Base-by-base conservation (phyloP, 2,888 invertebrate genomes). In the Orthosia gothica region DNA sequence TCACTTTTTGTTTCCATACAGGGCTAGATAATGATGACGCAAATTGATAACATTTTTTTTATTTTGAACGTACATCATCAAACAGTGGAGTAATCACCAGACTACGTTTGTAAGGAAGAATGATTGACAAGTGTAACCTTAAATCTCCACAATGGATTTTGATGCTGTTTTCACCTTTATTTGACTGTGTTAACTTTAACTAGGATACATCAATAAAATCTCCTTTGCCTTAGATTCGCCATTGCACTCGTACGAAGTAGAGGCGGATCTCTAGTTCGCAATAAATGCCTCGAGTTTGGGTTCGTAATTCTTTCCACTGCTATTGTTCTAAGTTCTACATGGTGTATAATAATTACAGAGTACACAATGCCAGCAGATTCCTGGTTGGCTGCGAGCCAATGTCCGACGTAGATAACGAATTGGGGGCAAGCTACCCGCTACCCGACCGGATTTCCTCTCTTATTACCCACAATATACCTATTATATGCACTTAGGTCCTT, bases 361-460 rank as follows among this genome's bases (percentile, higher is more conserved):
- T 66, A 72, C 55, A 78, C 59, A 62, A 73, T 69, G 55, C 72
- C 70, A 71, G 69, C 20, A 70, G 66, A 85, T 83, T 74, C 68
- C 81, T 81, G 73, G 76, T 73, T 87, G 87, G 87, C 84, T 58
- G 16, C 15, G 62, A 40, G 87, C 88, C 89, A 88, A 89, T 84
- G 89, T 88, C 88, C 88, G 74, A 73, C 82, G 73, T 78, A 89
- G 92, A 92, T 91, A 92, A 90, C 86, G 88, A 87, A 92, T 91
- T 91, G 87, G 76, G 91, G 87, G 75, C 89, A 85, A 75, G 81
- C 83, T 79, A 70, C 73, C 63, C 64, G 63, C 80, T 67, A 70
- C 77, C 77, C 74, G 67, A 26, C 69, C 80, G 83, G 74, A 83
- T 87, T 85, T 84, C 80, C 86, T 70, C 86, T 78, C 64, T 71